Conservation (phyloP, 2,888 invertebrate genomes). For the Mythimna vitellina region DNA sequence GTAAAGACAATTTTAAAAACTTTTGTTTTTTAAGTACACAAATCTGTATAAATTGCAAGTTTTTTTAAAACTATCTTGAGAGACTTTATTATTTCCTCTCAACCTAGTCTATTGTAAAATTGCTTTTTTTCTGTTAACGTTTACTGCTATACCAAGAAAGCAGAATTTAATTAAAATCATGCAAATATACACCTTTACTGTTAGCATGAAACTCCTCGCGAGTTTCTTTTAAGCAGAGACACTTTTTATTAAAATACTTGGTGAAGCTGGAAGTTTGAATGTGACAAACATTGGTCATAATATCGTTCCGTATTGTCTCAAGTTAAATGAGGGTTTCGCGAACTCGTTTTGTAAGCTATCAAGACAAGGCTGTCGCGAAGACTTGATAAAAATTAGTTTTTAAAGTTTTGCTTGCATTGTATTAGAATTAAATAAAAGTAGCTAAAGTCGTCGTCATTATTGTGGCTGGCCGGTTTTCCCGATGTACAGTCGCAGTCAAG, state of each 20-base stretch:
- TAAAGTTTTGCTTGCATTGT: slow-evolving; percentile 3
- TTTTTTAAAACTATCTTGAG: slow-evolving; percentile 48
- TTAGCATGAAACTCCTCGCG: slow-evolving; percentile 60
- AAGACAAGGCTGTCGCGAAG: slow-evolving; percentile 4
- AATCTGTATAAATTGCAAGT: slow-evolving; percentile 36
- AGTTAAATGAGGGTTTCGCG: slow-evolving; percentile 63
- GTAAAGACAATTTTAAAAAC: slow-evolving; percentile 36
- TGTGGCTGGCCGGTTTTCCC: no score
- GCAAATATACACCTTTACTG: slow-evolving; percentile 77
- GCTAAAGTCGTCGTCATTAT: no score
- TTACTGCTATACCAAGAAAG: slow-evolving; percentile 53
- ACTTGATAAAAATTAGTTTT: slow-evolving; percentile 30
- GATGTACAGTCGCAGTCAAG: no score
- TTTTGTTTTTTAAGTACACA: slow-evolving; percentile 40
- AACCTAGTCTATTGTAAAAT: slow-evolving; percentile 38
- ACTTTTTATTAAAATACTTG: slow-evolving; percentile 76
- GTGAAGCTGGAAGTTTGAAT: slow-evolving; percentile 66
- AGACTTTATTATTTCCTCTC: slow-evolving; percentile 39
- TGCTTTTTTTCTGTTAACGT: slow-evolving; percentile 57
- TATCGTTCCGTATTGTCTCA: slow-evolving; percentile 60
- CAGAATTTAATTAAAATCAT: slow-evolving; percentile 81
- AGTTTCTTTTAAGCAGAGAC: slow-evolving; percentile 64
- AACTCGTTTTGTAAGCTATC: slow-evolving; percentile 48
- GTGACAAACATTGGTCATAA: slow-evolving; percentile 71
- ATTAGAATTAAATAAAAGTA: neutral